These are phyloP conservation scores for Pachypeltis micranthus DNA, from an alignment of 1,140 invertebrate genomes.

Conservation along the genomic window DNA sequence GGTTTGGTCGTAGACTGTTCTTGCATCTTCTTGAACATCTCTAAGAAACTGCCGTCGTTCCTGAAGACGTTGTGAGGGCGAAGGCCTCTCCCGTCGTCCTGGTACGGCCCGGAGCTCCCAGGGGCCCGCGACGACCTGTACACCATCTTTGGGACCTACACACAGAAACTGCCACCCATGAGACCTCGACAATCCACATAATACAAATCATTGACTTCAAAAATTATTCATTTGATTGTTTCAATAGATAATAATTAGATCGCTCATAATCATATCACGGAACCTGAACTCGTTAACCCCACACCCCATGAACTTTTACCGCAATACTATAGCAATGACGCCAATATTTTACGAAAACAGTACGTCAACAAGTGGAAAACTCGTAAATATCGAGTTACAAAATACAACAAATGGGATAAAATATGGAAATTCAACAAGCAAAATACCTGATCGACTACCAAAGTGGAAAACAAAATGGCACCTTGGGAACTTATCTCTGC, in stretches of 20 bases:
- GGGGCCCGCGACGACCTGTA: conserved; percentile 20
- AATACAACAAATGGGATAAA: neutral
- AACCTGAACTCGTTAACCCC: neutral
- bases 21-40: conserved; percentile 82
- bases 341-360: neutral
- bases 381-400: neutral
- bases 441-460: neutral
- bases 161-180: conserved; percentile 27
- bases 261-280: neutral
- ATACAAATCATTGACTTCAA: too few species aligned
- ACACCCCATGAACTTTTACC: neutral
- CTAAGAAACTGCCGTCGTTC: conserved; percentile 79
- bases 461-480: conserved; percentile 2
- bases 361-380: neutral
- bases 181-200: conserved; percentile 11
- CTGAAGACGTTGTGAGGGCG: conserved; percentile 47
- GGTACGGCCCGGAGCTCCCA: neutral
- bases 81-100: neutral
- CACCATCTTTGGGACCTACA: conserved; percentile 23
- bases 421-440: neutral
- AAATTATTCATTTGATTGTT: neutral
- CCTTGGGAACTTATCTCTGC: too few species aligned
- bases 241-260: neutral
- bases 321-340: neutral
- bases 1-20: conserved; percentile 34